A percentile compares a stretch with the other conserved stretches of the same genome.
These are phyloP conservation scores for Aphelenchoides avenae DNA, from an alignment of 1,140 invertebrate genomes.

Conservation along the genomic window DNA sequence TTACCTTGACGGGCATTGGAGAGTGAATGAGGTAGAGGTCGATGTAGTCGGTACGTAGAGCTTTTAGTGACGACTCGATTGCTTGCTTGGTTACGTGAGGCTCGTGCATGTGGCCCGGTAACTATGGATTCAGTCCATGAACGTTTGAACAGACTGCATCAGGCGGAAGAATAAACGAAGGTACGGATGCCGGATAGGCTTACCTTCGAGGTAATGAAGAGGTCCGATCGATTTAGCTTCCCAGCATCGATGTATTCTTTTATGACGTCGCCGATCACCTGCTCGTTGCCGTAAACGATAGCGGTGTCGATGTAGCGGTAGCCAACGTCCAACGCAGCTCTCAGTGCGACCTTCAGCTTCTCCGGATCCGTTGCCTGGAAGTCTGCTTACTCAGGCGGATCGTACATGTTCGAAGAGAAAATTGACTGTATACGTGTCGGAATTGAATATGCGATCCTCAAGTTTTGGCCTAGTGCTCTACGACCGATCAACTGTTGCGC, in stretches of 20 bases:
- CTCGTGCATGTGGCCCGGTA: conserved; percentile 15
- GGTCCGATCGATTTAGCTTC: conserved; percentile 59
- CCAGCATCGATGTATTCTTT: conserved; percentile 59
- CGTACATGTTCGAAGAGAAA: too few relatives aligned
- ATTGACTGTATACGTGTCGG: too few relatives aligned
- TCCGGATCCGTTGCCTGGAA: not conserved
- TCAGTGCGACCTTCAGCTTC: conserved; percentile 60
- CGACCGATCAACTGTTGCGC: too few relatives aligned
- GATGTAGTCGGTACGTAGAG: conserved; percentile 43
- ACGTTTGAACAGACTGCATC: conserved; percentile 3
- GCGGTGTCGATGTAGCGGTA: conserved; percentile 73
- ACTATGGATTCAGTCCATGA: conserved; percentile 6
- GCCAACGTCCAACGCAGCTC: conserved; percentile 68
- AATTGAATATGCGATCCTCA: conserved; percentile 59
- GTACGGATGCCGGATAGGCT: too few relatives aligned
- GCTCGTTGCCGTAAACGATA: conserved; percentile 63
- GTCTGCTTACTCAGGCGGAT: too few relatives aligned
- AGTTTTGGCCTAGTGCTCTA: too few relatives aligned
- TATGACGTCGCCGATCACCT: conserved; percentile 60
- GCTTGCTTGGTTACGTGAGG: conserved; percentile 12
- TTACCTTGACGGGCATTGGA: conserved; percentile 12
- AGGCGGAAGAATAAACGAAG: not conserved
- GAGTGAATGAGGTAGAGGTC: conserved; percentile 37
- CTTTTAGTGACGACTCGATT: conserved; percentile 59
- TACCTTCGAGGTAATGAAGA: conserved; percentile 68